Evolutionary conservation across 2,888 invertebrate genomes (phyloP).

Genomic region (Drosophila helvetica): DNA sequence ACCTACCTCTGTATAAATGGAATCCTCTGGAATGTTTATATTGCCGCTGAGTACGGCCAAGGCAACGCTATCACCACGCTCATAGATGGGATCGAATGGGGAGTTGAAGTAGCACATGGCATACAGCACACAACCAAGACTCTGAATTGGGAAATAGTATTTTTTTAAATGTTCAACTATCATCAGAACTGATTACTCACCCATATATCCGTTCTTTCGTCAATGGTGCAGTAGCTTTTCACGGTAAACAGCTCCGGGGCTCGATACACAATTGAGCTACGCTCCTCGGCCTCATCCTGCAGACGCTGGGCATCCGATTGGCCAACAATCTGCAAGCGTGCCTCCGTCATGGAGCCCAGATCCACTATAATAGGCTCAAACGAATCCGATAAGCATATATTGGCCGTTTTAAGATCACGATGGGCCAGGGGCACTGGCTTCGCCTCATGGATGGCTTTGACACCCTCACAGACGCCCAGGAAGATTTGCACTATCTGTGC

Average conservation of each 20-base stretch:
- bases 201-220: constrained; percentile 95
- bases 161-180: too few relatives aligned
- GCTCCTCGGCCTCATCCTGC: constrained; percentile 92
- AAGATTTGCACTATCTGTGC: constrained; percentile 89
- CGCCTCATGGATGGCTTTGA: constrained; percentile 89
- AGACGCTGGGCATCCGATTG: constrained; percentile 88
- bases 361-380: constrained; percentile 92
- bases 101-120: constrained; percentile 93
- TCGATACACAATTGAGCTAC: constrained; percentile 94
- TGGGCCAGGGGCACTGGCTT: constrained; percentile 91
- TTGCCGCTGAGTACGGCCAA: constrained; percentile 92
- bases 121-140: constrained; percentile 93
- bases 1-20: constrained; percentile 86
- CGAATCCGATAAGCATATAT: constrained; percentile 90
- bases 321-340: constrained; percentile 87
- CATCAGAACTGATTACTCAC: constrained; percentile 51
- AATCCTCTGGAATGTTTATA: constrained; percentile 88
- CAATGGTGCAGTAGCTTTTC: constrained; percentile 91
- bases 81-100: constrained; percentile 93
- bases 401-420: constrained; percentile 93
- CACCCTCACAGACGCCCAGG: constrained; percentile 89
- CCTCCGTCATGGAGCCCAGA: constrained; percentile 89
- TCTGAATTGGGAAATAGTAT: constrained; percentile 84
- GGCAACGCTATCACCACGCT: constrained; percentile 94
- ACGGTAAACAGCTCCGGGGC: constrained; percentile 95